These are phyloP conservation scores for Dromius quadrimaculatus DNA, from an alignment of 2,888 invertebrate genomes.

Conservation along the genomic window DNA sequence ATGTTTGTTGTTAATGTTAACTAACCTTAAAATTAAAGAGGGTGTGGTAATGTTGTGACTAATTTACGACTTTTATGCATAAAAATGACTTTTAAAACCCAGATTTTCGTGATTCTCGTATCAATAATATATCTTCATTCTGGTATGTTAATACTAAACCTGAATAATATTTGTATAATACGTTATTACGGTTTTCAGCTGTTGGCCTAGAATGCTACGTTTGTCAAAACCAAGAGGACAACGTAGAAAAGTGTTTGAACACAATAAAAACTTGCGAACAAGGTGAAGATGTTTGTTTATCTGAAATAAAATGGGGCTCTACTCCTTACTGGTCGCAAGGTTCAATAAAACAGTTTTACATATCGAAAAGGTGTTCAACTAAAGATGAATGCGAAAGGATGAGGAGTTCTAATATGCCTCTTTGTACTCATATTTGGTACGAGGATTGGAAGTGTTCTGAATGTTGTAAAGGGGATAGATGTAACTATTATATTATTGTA, in stretches of 20 bases:
- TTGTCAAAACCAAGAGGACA: constrained; percentile 92
- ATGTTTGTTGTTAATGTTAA: neutral
- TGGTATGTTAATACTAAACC: constrained; percentile 51
- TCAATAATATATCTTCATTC: constrained; percentile 52
- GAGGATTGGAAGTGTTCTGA: constrained; percentile 97
- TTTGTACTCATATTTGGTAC: constrained; percentile 93
- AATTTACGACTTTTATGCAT: constrained; percentile 27
- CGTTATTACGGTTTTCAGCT: constrained; percentile 66
- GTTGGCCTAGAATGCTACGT: constrained; percentile 92
- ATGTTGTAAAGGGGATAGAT: constrained; percentile 95
- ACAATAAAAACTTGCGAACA: constrained; percentile 92
- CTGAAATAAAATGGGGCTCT: constrained; percentile 94
- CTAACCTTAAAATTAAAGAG: constrained; percentile 43
- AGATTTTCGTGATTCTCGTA: constrained; percentile 53
- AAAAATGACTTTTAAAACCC: constrained; percentile 52
- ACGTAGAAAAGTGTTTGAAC: constrained; percentile 91
- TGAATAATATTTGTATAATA: constrained; percentile 24
- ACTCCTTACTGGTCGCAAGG: constrained; percentile 96
- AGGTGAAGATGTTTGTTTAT: constrained; percentile 87
- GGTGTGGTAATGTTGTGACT: constrained; percentile 43
- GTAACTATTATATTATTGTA: constrained; percentile 95
- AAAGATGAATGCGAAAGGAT: constrained; percentile 82
- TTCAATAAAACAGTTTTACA: constrained; percentile 91
- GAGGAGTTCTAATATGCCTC: constrained; percentile 77
- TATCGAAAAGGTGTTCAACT: constrained; percentile 90